Evolutionary conservation across 2,113 vertebrate species (phyloP).

Genomic region (Forbesichthys papilliferus): DNA sequence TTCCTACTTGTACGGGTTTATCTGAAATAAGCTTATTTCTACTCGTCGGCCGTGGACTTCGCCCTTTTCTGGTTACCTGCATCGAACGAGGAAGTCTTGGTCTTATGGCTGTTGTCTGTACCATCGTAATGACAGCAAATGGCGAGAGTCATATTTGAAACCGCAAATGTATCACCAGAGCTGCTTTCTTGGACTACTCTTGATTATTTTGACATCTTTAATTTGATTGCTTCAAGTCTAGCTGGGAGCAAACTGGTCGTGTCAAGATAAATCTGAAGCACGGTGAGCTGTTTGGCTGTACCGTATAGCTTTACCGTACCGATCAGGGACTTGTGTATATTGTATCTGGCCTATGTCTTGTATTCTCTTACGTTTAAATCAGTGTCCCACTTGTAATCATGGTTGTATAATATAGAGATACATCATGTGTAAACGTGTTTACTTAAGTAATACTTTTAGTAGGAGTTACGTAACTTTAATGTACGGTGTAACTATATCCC

Average conservation of each 20-base stretch:
- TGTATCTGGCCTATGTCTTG: neutral
- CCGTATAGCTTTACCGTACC: no score
- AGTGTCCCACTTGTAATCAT: neutral
- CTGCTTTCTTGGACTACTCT: neutral
- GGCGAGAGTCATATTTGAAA: neutral
- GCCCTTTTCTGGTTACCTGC: conserved; percentile 42
- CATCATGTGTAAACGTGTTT: no score
- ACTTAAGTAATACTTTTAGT: neutral
- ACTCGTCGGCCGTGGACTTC: conserved; percentile 47
- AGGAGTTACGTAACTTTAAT: neutral
- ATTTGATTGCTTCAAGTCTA: neutral
- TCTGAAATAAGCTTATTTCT: neutral
- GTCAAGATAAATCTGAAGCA: neutral
- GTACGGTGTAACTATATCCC: neutral
- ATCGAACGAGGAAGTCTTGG: conserved; percentile 69
- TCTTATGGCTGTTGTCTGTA: conserved; percentile 5
- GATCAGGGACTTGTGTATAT: no score
- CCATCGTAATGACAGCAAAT: conserved; percentile 21
- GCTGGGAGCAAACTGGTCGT: conserved; percentile 37
- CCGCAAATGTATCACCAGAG: conserved; percentile 13
- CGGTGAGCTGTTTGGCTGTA: conserved; percentile 42
- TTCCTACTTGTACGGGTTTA: neutral
- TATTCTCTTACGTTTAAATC: neutral
- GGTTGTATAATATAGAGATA: neutral
- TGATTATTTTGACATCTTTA: neutral